A percentile compares a stretch with the other conserved stretches of the same genome.
phyloP scores from a whole-genome alignment of 1,140 invertebrate species.

The Drosophila saltans region DNA sequence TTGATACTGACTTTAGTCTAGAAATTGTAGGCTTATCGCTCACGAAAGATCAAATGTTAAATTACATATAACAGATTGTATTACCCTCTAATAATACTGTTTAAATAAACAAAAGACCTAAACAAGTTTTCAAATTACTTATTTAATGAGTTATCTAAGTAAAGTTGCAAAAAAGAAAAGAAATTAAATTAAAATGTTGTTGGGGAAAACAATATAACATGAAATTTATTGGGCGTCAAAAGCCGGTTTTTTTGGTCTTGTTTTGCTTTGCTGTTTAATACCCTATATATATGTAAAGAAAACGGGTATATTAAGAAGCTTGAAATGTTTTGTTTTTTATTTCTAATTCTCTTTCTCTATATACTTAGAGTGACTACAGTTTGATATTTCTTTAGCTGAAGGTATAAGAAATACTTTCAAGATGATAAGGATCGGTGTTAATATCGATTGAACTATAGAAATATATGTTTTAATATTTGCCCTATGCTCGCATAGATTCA shows the following conservation, averaged over 20 bases:
- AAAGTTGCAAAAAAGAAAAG: background rate
- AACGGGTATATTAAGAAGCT: background rate
- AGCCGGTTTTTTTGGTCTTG: slow-evolving; percentile 28
- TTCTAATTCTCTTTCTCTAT: too few relatives aligned
- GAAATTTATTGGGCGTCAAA: slow-evolving; percentile 43
- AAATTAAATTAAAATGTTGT: background rate
- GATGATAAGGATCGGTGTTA: too few relatives aligned
- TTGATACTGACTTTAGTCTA: slow-evolving; percentile 1
- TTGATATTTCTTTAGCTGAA: too few relatives aligned
- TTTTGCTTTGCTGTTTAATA: slow-evolving; percentile 23
- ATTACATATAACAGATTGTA: background rate
- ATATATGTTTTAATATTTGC: too few relatives aligned
- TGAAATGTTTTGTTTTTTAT: background rate
- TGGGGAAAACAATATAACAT: slow-evolving; percentile 11
- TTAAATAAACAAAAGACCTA: background rate
- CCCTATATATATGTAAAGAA: background rate
- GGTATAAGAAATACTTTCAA: too few relatives aligned
- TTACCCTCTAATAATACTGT: background rate
- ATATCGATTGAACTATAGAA: too few relatives aligned
- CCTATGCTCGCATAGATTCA: too few relatives aligned
- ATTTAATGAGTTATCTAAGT: slow-evolving; percentile 13
- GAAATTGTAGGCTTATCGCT: slow-evolving; percentile 38
- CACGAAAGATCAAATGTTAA: slow-evolving; percentile 20
- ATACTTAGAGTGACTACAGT: too few relatives aligned
- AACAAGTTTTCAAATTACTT: slow-evolving; percentile 8